A percentile compares a stretch with the other conserved stretches of the same genome.
phyloP scores from a whole-genome alignment of 1,140 invertebrate species.

The Dendroctonus ponderosae region DNA sequence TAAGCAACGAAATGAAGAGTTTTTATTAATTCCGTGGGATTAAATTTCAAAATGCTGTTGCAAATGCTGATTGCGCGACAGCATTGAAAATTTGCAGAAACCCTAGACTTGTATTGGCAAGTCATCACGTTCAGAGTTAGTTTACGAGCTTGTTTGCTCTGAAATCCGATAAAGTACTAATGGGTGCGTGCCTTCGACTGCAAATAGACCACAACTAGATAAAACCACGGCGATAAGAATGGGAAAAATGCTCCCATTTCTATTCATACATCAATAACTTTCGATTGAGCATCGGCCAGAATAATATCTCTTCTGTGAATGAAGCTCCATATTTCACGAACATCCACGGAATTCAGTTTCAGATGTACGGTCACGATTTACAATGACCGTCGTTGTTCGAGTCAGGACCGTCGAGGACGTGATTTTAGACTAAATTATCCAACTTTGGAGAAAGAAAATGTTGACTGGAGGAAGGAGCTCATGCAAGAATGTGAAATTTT shows the following conservation, averaged over 20 bases:
- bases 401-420: background rate
- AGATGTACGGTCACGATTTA: conserved; percentile 27
- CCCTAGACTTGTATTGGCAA: too few relatives aligned
- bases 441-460: background rate
- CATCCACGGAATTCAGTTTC: conserved; percentile 23
- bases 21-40: too few relatives aligned
- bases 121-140: background rate
- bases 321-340: conserved; percentile 26
- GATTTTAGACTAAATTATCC: background rate
- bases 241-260: conserved; percentile 18
- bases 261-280: conserved; percentile 31
- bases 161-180: conserved; percentile 18
- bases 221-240: conserved; percentile 1
- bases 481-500: too few relatives aligned
- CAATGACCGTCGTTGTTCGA: background rate
- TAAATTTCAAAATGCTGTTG: too few relatives aligned
- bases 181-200: conserved; percentile 14
- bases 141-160: conserved; percentile 3
- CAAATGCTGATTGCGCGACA: too few relatives aligned
- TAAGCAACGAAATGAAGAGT: too few relatives aligned
- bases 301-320: conserved; percentile 20
- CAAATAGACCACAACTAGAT: conserved; percentile 20
- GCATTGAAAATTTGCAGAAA: too few relatives aligned
- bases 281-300: conserved; percentile 14
- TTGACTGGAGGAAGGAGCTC: too few relatives aligned